Conservation (phyloP, 1,140 invertebrate genomes). For the Lineus longissimus region DNA sequence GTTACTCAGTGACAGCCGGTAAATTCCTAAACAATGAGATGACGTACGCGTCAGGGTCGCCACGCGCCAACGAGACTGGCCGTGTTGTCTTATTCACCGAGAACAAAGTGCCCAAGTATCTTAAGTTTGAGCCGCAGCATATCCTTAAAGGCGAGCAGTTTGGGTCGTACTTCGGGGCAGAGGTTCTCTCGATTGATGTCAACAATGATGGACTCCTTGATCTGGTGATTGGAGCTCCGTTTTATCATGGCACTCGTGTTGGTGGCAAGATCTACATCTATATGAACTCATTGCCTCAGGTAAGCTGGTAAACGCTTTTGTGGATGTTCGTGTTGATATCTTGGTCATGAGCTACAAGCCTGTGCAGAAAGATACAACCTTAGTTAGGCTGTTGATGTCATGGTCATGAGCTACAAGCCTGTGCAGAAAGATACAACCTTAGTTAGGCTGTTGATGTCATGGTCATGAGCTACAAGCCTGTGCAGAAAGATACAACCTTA, state of each 20-base stretch:
- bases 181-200: slow-evolving; percentile 79
- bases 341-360: no score
- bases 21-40: slow-evolving; percentile 14
- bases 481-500: no score
- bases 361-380: no score
- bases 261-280: slow-evolving; percentile 48
- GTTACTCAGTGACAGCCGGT: slow-evolving; percentile 30
- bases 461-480: no score
- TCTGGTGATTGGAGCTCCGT: slow-evolving; percentile 88
- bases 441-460: no score
- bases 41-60: slow-evolving; percentile 82
- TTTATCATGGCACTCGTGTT: slow-evolving; percentile 66
- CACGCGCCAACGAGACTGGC: slow-evolving; percentile 65
- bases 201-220: slow-evolving; percentile 91
- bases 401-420: no score
- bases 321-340: no score
- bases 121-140: slow-evolving; percentile 23
- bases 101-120: slow-evolving; percentile 11
- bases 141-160: slow-evolving; percentile 62
- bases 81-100: slow-evolving; percentile 77
- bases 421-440: no score
- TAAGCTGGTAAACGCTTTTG: no score
- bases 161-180: slow-evolving; percentile 93
- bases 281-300: slow-evolving; percentile 24
- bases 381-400: no score